Conservation (phyloP, 2,888 invertebrate genomes). For the Stenolophus ochropezus region DNA sequence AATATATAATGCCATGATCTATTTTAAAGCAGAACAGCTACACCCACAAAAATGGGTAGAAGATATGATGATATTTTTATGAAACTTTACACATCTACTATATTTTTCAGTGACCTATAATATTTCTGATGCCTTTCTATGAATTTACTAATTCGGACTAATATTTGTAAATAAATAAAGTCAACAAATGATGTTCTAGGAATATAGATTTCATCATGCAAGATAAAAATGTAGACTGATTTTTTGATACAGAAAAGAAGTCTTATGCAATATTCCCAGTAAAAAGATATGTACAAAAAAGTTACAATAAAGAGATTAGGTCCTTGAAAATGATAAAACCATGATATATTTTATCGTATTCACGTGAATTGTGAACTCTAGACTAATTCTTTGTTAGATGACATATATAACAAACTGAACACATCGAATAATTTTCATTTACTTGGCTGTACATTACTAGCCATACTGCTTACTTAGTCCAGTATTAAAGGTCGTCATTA, state of each 20-base stretch:
- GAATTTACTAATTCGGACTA: too few species aligned
- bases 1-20: not conserved
- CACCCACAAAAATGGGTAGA: not conserved
- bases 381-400: constrained; percentile 8
- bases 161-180: not conserved
- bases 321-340: constrained; percentile 28
- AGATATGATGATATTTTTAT: not conserved
- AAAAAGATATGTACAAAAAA: not conserved
- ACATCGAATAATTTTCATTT: not conserved
- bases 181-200: not conserved
- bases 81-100: not conserved
- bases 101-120: too few species aligned
- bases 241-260: not conserved
- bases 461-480: not conserved
- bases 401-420: constrained; percentile 8
- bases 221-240: not conserved
- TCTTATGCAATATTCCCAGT: not conserved
- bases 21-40: not conserved
- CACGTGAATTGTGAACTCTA: constrained; percentile 26
- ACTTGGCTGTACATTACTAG: not conserved
- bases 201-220: not conserved
- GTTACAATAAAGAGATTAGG: not conserved
- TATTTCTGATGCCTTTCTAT: too few species aligned
- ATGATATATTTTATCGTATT: constrained; percentile 12
- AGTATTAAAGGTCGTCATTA: not conserved